These are phyloP conservation scores for Propithecus coquereli DNA, from an alignment of 2,113 vertebrate species.

Conservation along the genomic window DNA sequence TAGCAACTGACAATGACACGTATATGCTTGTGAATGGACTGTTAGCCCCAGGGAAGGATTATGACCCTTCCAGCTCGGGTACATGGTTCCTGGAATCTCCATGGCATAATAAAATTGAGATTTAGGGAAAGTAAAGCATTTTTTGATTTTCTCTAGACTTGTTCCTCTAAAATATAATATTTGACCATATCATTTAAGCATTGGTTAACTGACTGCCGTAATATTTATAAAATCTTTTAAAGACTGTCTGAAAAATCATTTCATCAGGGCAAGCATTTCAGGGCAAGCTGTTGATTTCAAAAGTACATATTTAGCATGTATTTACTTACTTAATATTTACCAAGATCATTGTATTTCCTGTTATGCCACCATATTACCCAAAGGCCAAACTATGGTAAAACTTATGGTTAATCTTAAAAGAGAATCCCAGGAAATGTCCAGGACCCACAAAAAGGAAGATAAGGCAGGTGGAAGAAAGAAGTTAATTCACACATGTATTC, in stretches of 20 bases:
- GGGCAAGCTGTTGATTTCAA: slow-evolving; percentile 75
- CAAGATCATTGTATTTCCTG: slow-evolving; percentile 23
- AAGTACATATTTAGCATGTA: slow-evolving; percentile 76
- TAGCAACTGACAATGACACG: not conserved
- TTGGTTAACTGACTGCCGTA: slow-evolving; percentile 76
- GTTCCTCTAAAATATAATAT: slow-evolving; percentile 73
- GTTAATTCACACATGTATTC: not conserved
- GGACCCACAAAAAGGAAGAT: not conserved
- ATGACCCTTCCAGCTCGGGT: slow-evolving; percentile 58
- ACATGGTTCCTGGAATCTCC: slow-evolving; percentile 69
- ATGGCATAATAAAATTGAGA: slow-evolving; percentile 67
- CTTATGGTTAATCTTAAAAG: not conserved
- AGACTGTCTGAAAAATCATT: no score
- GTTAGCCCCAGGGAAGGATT: slow-evolving; percentile 70
- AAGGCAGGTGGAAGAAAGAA: not conserved
- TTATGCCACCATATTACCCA: not conserved
- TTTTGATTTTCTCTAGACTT: slow-evolving; percentile 75
- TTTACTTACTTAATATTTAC: slow-evolving; percentile 73
- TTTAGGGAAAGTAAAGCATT: slow-evolving; percentile 71
- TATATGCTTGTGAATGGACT: slow-evolving; percentile 65
- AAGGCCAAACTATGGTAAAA: not conserved
- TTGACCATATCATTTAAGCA: slow-evolving; percentile 72
- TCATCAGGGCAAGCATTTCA: no score
- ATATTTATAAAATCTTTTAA: slow-evolving; percentile 76
- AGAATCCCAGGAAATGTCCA: not conserved